phyloP scores from a whole-genome alignment of 64 coral and sea anemone species.

The Dendronephthya gigantea region DNA sequence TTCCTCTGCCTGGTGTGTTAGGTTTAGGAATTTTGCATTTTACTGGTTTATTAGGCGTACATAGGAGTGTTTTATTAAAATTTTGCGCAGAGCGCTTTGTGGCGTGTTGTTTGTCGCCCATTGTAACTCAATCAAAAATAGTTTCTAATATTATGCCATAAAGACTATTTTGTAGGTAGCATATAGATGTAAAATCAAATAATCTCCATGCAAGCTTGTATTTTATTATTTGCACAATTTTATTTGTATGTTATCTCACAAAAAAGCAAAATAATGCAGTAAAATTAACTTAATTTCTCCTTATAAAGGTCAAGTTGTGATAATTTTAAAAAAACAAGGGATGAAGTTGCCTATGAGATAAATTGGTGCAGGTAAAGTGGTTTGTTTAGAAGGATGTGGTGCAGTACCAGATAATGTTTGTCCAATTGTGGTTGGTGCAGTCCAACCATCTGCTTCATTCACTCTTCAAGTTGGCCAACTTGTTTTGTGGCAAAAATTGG shows the following conservation, averaged over 20 bases:
- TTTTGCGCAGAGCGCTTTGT: no score
- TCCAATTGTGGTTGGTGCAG: neutral
- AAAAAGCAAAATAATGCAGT: neutral
- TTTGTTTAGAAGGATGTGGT: neutral
- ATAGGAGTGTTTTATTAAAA: no score
- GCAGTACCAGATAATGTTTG: neutral
- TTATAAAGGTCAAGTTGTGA: slow-evolving; percentile 26
- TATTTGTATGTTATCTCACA: neutral
- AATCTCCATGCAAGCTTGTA: no score
- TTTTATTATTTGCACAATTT: neutral
- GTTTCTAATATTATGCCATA: no score
- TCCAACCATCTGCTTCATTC: neutral
- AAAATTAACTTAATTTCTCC: neutral
- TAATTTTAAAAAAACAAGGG: neutral
- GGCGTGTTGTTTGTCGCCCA: no score
- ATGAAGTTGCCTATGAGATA: slow-evolving; percentile 2
- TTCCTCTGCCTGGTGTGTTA: no score
- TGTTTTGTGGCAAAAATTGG: slow-evolving; percentile 34
- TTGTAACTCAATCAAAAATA: no score
- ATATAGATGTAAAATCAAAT: no score
- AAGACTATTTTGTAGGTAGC: no score
- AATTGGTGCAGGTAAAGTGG: slow-evolving; percentile 25
- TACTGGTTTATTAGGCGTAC: no score
- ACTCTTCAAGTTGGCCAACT: neutral
- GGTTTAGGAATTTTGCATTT: no score